Conservation (phyloP, 2,113 vertebrate species). For the Anoplopoma fimbria region DNA sequence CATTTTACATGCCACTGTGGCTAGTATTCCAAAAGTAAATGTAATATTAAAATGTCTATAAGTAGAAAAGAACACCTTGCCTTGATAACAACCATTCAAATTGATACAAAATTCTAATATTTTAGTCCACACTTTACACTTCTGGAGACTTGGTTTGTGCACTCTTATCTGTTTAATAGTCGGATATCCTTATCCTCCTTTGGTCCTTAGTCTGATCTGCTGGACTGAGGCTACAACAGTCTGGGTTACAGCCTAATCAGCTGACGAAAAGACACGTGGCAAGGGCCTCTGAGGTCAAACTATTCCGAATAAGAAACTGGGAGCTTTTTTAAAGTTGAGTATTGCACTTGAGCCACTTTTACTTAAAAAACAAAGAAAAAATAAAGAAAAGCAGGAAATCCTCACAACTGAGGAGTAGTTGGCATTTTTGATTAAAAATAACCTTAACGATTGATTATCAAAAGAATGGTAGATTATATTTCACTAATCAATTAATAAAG, state of each 20-base stretch:
- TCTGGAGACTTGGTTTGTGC: not conserved
- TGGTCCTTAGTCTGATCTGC: slow-evolving; percentile 38
- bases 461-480: not conserved
- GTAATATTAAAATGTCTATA: not conserved
- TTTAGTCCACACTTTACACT: slow-evolving; percentile 8
- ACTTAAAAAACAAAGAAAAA: not conserved
- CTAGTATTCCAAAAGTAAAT: not conserved
- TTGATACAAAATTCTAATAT: slow-evolving; percentile 6
- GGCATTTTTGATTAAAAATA: not conserved
- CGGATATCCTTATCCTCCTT: slow-evolving; percentile 29
- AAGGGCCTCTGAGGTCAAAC: slow-evolving; percentile 28
- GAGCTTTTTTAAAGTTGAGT: not conserved
- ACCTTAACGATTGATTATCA: not conserved
- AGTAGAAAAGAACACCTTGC: not conserved
- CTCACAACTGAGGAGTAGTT: not conserved
- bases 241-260: slow-evolving; percentile 44
- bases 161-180: slow-evolving; percentile 12
- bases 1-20: not conserved
- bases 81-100: slow-evolving; percentile 1
- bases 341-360: not conserved
- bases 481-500: not conserved
- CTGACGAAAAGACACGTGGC: slow-evolving; percentile 36
- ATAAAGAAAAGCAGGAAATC: not conserved
- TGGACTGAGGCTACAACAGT: slow-evolving; percentile 13
- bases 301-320: not conserved